Percentiles rank a stretch among this genome's conserved stretches.
Conservation (phyloP, 2,888 invertebrate species). For the Lasioglossum morio region DNA sequence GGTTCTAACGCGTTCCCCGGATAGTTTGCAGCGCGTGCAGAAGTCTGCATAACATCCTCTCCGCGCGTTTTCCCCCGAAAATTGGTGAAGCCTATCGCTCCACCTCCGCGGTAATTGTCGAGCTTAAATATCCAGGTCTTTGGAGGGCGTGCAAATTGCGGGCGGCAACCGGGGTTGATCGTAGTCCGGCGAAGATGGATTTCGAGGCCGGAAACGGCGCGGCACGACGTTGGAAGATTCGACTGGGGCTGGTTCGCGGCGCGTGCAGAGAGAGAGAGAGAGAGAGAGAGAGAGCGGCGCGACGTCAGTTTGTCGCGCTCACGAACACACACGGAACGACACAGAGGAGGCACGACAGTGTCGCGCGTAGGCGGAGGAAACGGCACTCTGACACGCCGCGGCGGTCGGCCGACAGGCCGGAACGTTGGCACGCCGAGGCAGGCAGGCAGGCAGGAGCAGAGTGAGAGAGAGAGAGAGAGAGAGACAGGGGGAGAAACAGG, state of each 20-base stretch:
- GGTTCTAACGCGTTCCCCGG: neutral
- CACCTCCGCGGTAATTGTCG: neutral
- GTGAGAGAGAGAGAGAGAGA: neutral
- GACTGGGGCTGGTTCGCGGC: slow-evolving; percentile 32
- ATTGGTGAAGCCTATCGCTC: neutral
- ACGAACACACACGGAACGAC: slow-evolving; percentile 1
- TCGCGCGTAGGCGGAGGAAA: slow-evolving; percentile 37
- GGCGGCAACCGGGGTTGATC: slow-evolving; percentile 12
- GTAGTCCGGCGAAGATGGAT: slow-evolving; percentile 25
- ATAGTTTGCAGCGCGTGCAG: too few species aligned
- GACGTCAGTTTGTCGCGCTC: slow-evolving; percentile 40
- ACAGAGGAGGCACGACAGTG: neutral
- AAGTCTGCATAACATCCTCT: neutral
- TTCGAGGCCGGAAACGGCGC: slow-evolving; percentile 25
- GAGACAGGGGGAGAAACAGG: neutral
- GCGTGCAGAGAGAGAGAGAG: slow-evolving; percentile 17
- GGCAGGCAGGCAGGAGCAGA: neutral
- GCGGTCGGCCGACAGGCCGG: slow-evolving; percentile 29
- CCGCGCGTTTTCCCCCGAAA: neutral
- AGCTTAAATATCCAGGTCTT: neutral
- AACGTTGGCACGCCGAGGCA: slow-evolving; percentile 35
- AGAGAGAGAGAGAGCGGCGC: neutral
- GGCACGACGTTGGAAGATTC: slow-evolving; percentile 33
- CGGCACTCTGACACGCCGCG: slow-evolving; percentile 44
- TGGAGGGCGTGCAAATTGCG: neutral